Conservation (phyloP, 2,888 invertebrate species). For the Coleophora flavipennella region DNA sequence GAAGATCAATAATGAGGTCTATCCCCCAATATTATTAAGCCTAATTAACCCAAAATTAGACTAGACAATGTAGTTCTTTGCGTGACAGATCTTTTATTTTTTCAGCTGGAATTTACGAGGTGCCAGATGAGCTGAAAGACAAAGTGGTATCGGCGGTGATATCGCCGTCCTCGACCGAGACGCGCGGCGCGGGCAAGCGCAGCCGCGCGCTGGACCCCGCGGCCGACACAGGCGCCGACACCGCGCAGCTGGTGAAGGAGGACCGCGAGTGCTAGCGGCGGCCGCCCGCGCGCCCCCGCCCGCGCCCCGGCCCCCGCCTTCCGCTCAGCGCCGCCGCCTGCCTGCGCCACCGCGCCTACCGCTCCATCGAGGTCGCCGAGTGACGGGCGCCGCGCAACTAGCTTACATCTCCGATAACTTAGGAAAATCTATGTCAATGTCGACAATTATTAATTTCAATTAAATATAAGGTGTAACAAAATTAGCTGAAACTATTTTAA, state of each 20-base stretch:
- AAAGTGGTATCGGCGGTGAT: conserved; percentile 82
- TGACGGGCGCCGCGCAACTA: too few species aligned
- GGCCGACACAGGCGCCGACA: conserved; percentile 92
- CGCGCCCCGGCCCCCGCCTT: conserved; percentile 3
- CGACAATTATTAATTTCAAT: too few species aligned
- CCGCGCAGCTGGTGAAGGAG: conserved; percentile 91
- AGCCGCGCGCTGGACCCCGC: conserved; percentile 87
- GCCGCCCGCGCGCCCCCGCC: conserved; percentile 2
- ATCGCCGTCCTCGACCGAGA: conserved; percentile 85
- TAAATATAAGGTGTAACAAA: too few species aligned
- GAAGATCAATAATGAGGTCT: too few species aligned
- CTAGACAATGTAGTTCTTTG: too few species aligned
- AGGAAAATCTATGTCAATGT: too few species aligned
- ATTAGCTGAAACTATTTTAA: too few species aligned
- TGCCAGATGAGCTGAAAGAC: conserved; percentile 82
- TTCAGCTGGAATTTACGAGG: conserved; percentile 82
- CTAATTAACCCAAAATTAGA: too few species aligned
- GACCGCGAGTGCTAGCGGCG: conserved; percentile 75
- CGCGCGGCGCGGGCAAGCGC: conserved; percentile 78
- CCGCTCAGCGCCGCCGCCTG: conserved; percentile 11
- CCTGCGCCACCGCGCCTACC: conserved; percentile 6
- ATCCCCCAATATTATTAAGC: too few species aligned
- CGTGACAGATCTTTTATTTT: too few species aligned
- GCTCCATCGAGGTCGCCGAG: neutral
- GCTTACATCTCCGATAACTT: too few species aligned